These are phyloP conservation scores for Melanogrammus aeglefinus DNA, from an alignment of 2,797 vertebrate species.

Conservation along the genomic window DNA sequence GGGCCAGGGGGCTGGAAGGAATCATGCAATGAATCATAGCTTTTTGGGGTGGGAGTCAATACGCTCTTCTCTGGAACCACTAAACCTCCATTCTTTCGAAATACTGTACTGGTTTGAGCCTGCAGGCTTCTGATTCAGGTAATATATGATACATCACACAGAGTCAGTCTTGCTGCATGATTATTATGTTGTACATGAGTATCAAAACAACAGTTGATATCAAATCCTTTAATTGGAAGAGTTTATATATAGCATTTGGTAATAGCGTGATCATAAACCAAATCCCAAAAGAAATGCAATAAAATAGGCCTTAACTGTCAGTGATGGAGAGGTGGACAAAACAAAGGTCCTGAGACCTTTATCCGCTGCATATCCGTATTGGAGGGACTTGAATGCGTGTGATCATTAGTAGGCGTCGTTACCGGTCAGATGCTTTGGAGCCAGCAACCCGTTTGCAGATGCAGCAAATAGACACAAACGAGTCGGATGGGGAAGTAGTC, in stretches of 20 bases:
- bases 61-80: neutral
- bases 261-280: neutral
- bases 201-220: neutral
- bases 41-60: neutral
- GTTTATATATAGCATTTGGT: neutral
- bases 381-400: neutral
- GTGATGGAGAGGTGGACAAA: neutral
- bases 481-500: conserved; percentile 16
- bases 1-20: neutral
- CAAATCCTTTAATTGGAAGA: neutral
- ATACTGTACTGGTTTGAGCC: neutral
- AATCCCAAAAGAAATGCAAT: neutral
- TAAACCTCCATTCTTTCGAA: neutral
- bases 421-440: neutral
- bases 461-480: conserved; percentile 25
- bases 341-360: neutral
- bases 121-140: conserved; percentile 1
- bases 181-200: neutral
- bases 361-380: neutral
- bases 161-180: neutral
- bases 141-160: neutral
- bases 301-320: neutral
- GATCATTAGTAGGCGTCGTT: neutral
- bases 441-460: conserved; percentile 2
- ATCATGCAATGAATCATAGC: neutral